Percentiles rank a stretch among this genome's conserved stretches.
These are phyloP conservation scores for Microtus oregoni DNA, from an alignment of 2,113 vertebrate species.

Conservation along the genomic window DNA sequence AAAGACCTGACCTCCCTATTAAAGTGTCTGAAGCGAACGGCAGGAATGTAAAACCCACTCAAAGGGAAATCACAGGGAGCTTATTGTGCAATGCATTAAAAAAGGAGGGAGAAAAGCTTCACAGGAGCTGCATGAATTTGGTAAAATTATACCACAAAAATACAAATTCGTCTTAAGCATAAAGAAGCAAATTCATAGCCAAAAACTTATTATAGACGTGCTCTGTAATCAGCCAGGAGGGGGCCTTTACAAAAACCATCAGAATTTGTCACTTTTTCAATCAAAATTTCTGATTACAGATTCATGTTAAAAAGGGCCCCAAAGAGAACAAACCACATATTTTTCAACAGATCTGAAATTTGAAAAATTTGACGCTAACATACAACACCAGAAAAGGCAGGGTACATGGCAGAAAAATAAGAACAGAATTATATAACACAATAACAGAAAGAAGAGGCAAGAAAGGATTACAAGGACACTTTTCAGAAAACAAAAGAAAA, in stretches of 20 bases:
- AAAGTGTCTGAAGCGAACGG: conserved; percentile 74
- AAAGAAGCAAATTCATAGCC: conserved; percentile 80
- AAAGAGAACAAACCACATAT: conserved; percentile 53
- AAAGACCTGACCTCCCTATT: conserved; percentile 79
- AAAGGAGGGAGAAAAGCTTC: conserved; percentile 64
- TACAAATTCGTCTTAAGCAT: conserved; percentile 69
- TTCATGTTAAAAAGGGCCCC: conserved; percentile 37
- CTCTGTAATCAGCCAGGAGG: conserved; percentile 68
- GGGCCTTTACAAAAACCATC: conserved; percentile 67
- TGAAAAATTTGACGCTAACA: conserved; percentile 47
- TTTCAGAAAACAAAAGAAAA: neutral
- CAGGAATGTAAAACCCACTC: conserved; percentile 74
- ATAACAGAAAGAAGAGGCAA: neutral
- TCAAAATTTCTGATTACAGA: conserved; percentile 76
- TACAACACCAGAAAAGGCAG: conserved; percentile 60
- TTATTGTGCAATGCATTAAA: conserved; percentile 79
- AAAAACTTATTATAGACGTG: conserved; percentile 67
- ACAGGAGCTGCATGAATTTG: conserved; percentile 68
- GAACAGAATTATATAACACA: neutral
- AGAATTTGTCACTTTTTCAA: conserved; percentile 68
- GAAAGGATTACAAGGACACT: neutral
- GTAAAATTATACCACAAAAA: conserved; percentile 81
- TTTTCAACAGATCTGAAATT: conserved; percentile 70
- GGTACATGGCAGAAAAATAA: neutral
- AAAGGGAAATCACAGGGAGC: conserved; percentile 76